Base-by-base conservation (phyloP, 1,140 invertebrate genomes). In the Scaptomyza pallida region DNA sequence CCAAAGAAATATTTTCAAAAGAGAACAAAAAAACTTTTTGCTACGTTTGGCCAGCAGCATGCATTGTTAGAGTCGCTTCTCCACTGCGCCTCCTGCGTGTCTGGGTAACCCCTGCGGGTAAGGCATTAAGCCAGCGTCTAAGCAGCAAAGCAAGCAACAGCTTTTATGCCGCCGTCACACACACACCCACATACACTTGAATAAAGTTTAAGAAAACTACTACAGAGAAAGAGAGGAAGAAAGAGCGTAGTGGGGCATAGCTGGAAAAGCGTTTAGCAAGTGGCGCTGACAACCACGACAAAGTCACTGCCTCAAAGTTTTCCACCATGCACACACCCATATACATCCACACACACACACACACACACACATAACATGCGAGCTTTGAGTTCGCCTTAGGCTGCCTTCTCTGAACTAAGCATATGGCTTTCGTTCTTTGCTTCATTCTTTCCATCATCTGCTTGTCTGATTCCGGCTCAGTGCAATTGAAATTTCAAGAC, bases 61-160 rank as follows among this genome's bases (percentile, higher is more conserved):
- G 48, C 50, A 43, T 43, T 52, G 50, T 55, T 17, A 41, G 16
- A 19, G 37, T 35, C 47, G 23, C 0, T 16, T 15, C 37, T 16
- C 8, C n/a, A 10, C 13, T 4, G 21, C 40, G 15, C 5, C n/a
- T 5, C 15, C 21, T 21, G 21, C 21, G 21, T 21, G 21, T 30
- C 41, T 33, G 15, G 1, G n/a, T 44, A 23, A n/a, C n/a, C 67
- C 67, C 77, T 75, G 72, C 72, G 81, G 72, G 68, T 65, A 76
- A 80, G 60, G 64, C 80, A 86, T 86, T 86, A 74, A 86, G 76
- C 75, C 64, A 73, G 69, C 44, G 64, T 44, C 76, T 85, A 85
- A 80, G 80, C 75, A 72, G 79, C 57, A 86, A 80, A 73, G 81
- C 72, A 83, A 83, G 52, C 69, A 72, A 67, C 69, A 72, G 62